Conservation (phyloP, 2,113 vertebrate species). For the Eretmochelys imbricata region DNA sequence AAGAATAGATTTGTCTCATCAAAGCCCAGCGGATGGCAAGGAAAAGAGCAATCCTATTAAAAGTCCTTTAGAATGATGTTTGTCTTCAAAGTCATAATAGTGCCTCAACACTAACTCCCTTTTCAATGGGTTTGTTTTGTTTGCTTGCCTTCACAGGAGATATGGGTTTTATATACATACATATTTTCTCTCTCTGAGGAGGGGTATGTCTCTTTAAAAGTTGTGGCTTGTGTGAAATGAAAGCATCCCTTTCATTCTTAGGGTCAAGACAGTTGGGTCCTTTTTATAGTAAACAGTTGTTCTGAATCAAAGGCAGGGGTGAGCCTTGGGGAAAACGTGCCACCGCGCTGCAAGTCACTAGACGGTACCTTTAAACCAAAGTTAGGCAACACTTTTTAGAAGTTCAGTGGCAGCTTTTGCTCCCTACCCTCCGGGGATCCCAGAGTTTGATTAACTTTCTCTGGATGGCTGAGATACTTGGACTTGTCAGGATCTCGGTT, state of each 20-base stretch:
- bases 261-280: accelerated
- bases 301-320: not conserved
- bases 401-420: not conserved
- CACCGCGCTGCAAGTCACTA: not conserved
- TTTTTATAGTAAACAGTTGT: accelerated
- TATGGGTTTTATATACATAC: not conserved
- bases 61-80: not conserved
- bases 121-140: accelerated
- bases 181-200: too few species aligned
- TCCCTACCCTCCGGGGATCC: not conserved
- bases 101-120: not conserved
- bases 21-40: not conserved
- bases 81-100: not conserved
- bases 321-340: not conserved
- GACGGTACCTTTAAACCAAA: not conserved
- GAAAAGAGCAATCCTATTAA: not conserved
- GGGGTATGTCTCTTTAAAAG: not conserved
- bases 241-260: not conserved
- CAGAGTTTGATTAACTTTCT: slow-evolving; percentile 50
- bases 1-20: not conserved
- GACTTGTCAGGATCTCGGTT: slow-evolving; percentile 54
- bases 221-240: not conserved
- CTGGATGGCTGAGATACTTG: slow-evolving; percentile 13
- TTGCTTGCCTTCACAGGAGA: not conserved
- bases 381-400: not conserved